phyloP scores from a whole-genome alignment of 2,888 invertebrate genomes.

The Osedax fenrisi region DNA sequence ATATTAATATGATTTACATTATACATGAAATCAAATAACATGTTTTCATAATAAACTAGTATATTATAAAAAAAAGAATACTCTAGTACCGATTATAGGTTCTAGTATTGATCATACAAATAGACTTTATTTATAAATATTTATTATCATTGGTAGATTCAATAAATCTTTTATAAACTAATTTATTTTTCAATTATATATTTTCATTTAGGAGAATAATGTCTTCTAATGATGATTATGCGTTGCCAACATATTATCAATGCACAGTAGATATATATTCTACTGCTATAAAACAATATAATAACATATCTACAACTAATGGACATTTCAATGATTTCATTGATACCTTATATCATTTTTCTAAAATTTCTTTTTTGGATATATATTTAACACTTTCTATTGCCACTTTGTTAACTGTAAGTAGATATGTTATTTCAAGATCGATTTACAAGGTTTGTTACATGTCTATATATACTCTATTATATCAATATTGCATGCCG shows the following conservation, averaged over 20 bases:
- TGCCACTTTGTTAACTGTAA: slow-evolving; percentile 1
- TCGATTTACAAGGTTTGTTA: slow-evolving; percentile 1
- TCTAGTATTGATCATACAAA: too few species aligned
- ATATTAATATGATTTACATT: too few species aligned
- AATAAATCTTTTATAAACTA: too few species aligned
- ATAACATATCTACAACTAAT: neutral
- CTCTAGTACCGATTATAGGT: too few species aligned
- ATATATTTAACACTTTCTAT: slow-evolving; percentile 4
- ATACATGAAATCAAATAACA: too few species aligned
- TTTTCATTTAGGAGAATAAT: too few species aligned
- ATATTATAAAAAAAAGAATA: too few species aligned
- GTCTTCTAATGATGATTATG: neutral
- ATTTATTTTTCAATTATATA: too few species aligned
- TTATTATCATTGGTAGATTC: too few species aligned
- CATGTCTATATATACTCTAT: neutral
- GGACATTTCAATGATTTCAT: slow-evolving; percentile 12
- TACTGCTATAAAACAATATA: slow-evolving; percentile 9
- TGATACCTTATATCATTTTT: slow-evolving; percentile 2
- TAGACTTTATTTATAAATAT: too few species aligned
- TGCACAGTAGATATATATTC: slow-evolving; percentile 18
- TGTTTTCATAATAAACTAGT: too few species aligned
- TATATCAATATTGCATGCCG: neutral
- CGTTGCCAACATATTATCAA: slow-evolving; percentile 11
- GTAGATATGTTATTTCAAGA: slow-evolving; percentile 3
- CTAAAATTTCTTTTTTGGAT: neutral